These are phyloP conservation scores for Callipepla squamata DNA, from an alignment of 2,113 vertebrate genomes.

Conservation along the genomic window DNA sequence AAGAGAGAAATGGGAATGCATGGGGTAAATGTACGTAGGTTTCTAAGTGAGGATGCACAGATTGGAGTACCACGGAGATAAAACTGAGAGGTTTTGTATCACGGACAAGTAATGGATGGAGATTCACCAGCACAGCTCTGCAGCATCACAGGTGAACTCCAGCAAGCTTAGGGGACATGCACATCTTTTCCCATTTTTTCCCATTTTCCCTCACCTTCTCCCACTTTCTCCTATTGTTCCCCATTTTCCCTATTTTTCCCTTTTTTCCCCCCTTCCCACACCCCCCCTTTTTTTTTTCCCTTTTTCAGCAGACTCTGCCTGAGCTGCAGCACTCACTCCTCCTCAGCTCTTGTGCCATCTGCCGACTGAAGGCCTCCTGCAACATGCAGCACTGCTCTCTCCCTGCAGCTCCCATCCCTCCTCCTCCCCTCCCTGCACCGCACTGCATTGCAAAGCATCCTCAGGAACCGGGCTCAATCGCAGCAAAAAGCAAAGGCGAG, in stretches of 20 bases:
- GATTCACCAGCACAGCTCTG: not conserved
- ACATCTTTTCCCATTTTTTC: not conserved
- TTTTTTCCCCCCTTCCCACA: too few species aligned
- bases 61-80: not conserved
- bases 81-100: not conserved
- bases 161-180: not conserved
- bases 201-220: too few species aligned
- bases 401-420: not conserved
- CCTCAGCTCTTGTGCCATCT: slow-evolving; percentile 53
- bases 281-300: not conserved
- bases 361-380: not conserved
- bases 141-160: not conserved
- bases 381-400: not conserved
- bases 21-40: accelerated
- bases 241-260: too few species aligned
- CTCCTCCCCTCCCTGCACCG: not conserved
- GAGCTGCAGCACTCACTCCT: not conserved
- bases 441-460: not conserved
- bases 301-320: not conserved
- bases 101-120: not conserved
- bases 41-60: not conserved
- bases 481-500: not conserved
- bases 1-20: accelerated
- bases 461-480: not conserved
- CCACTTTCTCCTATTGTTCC: too few species aligned